Evolutionary conservation across 2,113 vertebrate species (phyloP), one percentile per base, ranked within the genome.

Genomic region (Myotis lucifugus): DNA sequence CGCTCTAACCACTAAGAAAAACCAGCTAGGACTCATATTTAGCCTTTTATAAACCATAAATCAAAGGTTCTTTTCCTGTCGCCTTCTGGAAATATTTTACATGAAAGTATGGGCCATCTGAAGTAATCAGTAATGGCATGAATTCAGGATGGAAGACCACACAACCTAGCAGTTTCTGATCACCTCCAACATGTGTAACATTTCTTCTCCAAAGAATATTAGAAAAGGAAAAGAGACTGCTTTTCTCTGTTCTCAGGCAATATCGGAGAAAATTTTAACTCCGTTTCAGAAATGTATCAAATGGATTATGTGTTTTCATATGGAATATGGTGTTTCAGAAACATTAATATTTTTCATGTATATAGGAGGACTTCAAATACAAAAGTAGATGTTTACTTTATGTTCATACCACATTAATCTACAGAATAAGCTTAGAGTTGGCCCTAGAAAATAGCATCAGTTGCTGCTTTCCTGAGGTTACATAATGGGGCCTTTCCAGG

Each of bases 321-420:
- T 91, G 77, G 23, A 95, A 88, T 66, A 66, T 67, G 52, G 66
- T 90, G 1, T 95, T 95, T 88, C 46, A 46, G 27, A 88, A 90
- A n/a, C 67, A 90, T 90, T 93, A 88, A n/a, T 96, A 90, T 91
- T 81, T 77, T 76, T 83, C 86, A 85, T 59, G 86, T 93, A 64
- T 42, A 78, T 82, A 90, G 64, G 52, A 52, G 83, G 34, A 85
- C 42, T 61, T 97, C 70, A 79, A 23, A 90, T 92, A 48, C 23
- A 5, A 89, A 96, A 82, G 34, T 89, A 74, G 42, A 61, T 77
- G 70, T 90, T 93, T 95, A 85, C 81, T 78, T 82, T 92, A 73
- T 8, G 54, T 59, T 77, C 61, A 72, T 90, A 59, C 67, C 77
- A 85, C 37, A 66, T 73, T 92, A 89, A 92, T 74, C 54, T 85